These are phyloP conservation scores for Panzeria rudis DNA, from an alignment of 2,888 invertebrate genomes.

Conservation along the genomic window DNA sequence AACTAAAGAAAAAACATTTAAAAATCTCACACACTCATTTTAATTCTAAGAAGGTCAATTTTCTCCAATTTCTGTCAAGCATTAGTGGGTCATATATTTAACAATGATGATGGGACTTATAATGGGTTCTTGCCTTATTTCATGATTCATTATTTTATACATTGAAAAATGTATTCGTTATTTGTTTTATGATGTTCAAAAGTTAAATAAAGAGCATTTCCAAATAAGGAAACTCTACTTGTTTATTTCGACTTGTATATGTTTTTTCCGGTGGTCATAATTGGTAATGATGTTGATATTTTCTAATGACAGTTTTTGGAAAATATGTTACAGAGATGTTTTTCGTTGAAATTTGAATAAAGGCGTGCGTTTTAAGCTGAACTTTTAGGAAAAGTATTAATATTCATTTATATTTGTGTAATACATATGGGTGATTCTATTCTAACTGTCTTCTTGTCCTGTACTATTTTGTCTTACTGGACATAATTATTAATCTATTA, in stretches of 20 bases:
- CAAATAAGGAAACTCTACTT: constrained; percentile 10
- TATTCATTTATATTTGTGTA: too few species aligned
- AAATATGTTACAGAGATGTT: not conserved
- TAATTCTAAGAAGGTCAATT: constrained; percentile 61
- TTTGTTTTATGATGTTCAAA: constrained; percentile 17
- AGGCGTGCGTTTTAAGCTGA: not conserved
- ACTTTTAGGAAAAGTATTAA: not conserved
- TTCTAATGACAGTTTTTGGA: constrained; percentile 43
- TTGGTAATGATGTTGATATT: constrained; percentile 59
- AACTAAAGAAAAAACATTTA: not conserved
- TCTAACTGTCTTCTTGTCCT: too few species aligned
- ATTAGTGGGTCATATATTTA: constrained; percentile 51
- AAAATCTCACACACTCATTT: constrained; percentile 28
- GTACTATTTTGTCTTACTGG: too few species aligned
- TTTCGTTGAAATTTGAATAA: not conserved
- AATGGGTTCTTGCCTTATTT: not conserved
- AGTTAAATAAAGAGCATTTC: constrained; percentile 21
- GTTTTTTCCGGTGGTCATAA: constrained; percentile 55
- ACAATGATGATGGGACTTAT: constrained; percentile 22
- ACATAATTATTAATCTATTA: too few species aligned
- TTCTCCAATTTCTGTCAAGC: not conserved
- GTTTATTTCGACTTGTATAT: constrained; percentile 2
- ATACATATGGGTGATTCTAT: too few species aligned
- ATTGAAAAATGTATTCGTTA: constrained; percentile 13
- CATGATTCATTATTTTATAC: constrained; percentile 43